Conservation (phyloP, 30 jellyfish, hydroid and myxozoan species). For the Catostylus mosaicus region DNA sequence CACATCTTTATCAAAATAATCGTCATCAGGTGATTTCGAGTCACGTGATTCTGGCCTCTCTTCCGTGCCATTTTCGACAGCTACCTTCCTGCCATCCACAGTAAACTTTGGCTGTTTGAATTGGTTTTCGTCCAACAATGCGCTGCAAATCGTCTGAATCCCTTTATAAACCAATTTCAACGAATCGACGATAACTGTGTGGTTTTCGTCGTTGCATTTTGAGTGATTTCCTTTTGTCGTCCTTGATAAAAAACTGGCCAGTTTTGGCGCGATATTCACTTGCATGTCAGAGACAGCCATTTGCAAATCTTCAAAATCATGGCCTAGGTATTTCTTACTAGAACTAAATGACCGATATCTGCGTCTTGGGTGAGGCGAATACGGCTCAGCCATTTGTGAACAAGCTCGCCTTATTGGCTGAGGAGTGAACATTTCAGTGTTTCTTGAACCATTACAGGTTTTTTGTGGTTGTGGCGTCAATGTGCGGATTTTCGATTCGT, state of each 20-base stretch:
- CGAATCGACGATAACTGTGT: conserved; percentile 66
- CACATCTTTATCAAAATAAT: conserved; percentile 50
- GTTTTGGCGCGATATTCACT: conserved; percentile 79
- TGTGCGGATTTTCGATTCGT: conserved; percentile 52
- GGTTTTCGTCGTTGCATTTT: conserved; percentile 67
- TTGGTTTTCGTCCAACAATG: conserved; percentile 72
- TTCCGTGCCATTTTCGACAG: conserved; percentile 43
- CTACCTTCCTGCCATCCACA: conserved; percentile 2
- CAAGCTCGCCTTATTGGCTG: conserved; percentile 62
- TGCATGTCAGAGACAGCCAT: conserved; percentile 85
- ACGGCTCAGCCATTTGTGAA: conserved; percentile 71
- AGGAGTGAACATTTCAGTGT: conserved; percentile 37
- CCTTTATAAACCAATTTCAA: conserved; percentile 71
- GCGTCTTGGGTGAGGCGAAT: conserved; percentile 77
- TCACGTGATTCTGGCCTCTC: conserved; percentile 37
- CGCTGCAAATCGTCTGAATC: conserved; percentile 73
- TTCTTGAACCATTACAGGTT: neutral
- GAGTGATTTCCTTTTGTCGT: conserved; percentile 21
- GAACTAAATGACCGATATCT: conserved; percentile 54
- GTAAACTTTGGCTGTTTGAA: conserved; percentile 55
- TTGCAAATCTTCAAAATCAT: conserved; percentile 56
- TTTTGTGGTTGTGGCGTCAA: conserved; percentile 71
- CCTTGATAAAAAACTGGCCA: conserved; percentile 58
- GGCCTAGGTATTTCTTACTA: conserved; percentile 37
- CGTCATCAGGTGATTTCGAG: conserved; percentile 52